Evolutionary conservation across 2,797 vertebrate species (phyloP).

Genomic region (Nyctibius grandis): DNA sequence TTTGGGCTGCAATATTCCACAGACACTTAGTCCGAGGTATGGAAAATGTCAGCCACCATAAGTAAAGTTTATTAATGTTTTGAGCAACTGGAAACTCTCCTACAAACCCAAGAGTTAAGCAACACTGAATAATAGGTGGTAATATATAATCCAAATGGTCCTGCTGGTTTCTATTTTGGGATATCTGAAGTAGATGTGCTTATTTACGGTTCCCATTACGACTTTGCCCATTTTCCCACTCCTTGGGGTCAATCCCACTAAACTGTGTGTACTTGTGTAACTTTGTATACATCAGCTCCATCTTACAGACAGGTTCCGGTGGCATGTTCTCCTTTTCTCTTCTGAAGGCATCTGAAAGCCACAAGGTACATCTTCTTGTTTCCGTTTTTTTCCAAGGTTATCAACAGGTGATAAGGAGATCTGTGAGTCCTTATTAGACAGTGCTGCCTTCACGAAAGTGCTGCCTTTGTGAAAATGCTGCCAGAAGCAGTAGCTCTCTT

Average conservation of each 20-base stretch:
- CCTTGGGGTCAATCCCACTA: neutral
- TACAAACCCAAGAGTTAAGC: conserved; percentile 1
- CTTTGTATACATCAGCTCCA: neutral
- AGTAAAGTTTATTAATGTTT: conserved; percentile 26
- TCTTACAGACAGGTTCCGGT: neutral
- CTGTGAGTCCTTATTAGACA: neutral
- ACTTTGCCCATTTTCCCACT: neutral
- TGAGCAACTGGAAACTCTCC: conserved; percentile 10
- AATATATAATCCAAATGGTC: neutral
- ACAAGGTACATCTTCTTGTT: neutral
- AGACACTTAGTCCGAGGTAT: conserved; percentile 14
- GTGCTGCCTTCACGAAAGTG: neutral
- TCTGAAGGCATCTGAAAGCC: neutral
- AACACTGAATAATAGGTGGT: neutral
- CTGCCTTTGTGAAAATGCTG: neutral
- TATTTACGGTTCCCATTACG: neutral
- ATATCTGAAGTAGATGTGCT: neutral
- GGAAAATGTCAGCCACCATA: conserved; percentile 31
- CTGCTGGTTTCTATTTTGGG: neutral
- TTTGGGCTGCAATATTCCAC: conserved; percentile 19
- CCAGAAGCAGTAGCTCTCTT: neutral
- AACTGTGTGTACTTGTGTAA: neutral
- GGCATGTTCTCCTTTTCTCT: neutral
- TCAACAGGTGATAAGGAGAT: neutral
- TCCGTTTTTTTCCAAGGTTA: neutral